These are phyloP conservation scores for Gerris buenoi DNA, from an alignment of 1,140 invertebrate species.

Conservation along the genomic window DNA sequence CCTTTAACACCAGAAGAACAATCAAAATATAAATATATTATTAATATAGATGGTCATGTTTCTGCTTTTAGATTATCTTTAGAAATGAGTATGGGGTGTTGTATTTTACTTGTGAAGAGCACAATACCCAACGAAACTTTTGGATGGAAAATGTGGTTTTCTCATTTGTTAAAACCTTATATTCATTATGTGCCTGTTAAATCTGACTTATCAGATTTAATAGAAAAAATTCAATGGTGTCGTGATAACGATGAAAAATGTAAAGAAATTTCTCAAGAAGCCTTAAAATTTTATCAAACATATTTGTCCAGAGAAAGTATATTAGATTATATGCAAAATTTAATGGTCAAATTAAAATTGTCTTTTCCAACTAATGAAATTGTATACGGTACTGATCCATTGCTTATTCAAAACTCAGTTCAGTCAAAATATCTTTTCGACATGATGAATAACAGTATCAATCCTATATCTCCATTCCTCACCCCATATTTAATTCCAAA, in stretches of 20 bases:
- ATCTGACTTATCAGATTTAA: conserved; percentile 61
- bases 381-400: neutral
- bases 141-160: conserved; percentile 40
- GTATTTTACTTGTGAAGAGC: neutral
- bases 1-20: neutral
- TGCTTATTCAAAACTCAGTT: neutral
- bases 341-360: neutral
- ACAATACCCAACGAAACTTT: neutral
- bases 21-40: neutral
- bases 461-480: neutral
- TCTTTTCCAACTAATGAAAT: neutral
- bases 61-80: neutral
- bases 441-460: neutral
- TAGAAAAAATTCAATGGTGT: conserved; percentile 68
- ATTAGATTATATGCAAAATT: neutral
- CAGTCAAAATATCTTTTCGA: neutral
- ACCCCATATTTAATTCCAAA: neutral
- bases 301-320: neutral
- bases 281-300: conserved; percentile 40
- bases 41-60: neutral
- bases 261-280: conserved; percentile 50
- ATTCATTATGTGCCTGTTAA: conserved; percentile 75
- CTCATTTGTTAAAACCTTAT: conserved; percentile 52
- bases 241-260: conserved; percentile 57
- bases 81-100: neutral